phyloP scores from a whole-genome alignment of 2,888 invertebrate species.

The Hoplodrina blanda region DNA sequence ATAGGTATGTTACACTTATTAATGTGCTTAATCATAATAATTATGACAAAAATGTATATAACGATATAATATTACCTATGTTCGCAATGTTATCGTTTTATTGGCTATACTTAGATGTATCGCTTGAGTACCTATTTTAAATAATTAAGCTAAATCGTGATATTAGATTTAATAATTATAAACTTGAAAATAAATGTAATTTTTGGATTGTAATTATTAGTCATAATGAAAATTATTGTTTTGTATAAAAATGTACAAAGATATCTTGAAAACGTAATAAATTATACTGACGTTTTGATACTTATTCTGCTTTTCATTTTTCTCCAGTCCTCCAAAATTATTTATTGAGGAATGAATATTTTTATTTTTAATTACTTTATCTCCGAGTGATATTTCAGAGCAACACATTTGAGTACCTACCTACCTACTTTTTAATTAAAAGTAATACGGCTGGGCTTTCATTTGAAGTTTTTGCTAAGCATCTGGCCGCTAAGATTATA shows the following conservation, averaged over 20 bases:
- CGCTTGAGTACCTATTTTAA: constrained; percentile 86
- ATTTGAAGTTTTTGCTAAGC: constrained; percentile 13
- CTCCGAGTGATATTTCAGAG: constrained; percentile 30
- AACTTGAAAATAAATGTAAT: constrained; percentile 89
- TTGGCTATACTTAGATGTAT: constrained; percentile 80
- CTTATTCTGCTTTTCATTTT: constrained; percentile 83
- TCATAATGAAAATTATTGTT: constrained; percentile 89
- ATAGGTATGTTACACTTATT: constrained; percentile 65
- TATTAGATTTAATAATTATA: constrained; percentile 90
- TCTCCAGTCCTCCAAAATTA: constrained; percentile 40
- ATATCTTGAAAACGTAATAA: constrained; percentile 89
- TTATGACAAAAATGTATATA: constrained; percentile 69
- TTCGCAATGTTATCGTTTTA: constrained; percentile 84
- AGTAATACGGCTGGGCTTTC: neutral
- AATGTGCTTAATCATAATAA: constrained; percentile 70
- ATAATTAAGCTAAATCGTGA: constrained; percentile 90
- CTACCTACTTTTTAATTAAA: constrained; percentile 32
- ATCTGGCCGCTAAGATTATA: constrained; percentile 2
- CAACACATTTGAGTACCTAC: neutral
- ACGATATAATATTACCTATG: constrained; percentile 67
- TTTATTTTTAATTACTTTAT: constrained; percentile 48
- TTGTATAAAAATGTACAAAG: constrained; percentile 90
- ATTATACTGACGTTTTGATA: constrained; percentile 91
- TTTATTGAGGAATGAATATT: constrained; percentile 53
- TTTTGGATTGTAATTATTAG: constrained; percentile 91